Conservation (phyloP, 2,113 vertebrate genomes). For the Sarotherodon lohbergeri region DNA sequence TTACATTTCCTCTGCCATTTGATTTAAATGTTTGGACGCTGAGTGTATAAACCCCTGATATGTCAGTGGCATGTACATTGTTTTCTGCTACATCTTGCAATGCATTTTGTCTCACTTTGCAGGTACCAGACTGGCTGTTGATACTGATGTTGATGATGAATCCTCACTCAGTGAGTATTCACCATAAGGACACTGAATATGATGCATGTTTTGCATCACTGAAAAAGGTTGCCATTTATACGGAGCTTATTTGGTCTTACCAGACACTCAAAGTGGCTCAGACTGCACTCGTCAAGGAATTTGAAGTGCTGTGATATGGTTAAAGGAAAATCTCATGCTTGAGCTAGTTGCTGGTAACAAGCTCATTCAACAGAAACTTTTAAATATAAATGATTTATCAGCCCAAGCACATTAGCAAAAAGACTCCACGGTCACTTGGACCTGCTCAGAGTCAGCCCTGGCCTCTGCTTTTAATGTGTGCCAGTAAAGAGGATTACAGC, state of each 20-base stretch:
- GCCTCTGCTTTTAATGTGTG: neutral
- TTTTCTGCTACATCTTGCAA: neutral
- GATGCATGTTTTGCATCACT: fast-evolving
- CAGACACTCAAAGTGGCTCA: neutral
- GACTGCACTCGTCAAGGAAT: neutral
- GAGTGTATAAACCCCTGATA: neutral
- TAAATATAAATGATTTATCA: neutral
- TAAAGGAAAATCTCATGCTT: neutral
- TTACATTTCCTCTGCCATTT: neutral
- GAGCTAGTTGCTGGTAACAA: neutral
- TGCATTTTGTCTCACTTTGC: neutral
- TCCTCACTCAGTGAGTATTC: neutral
- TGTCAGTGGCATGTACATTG: fast-evolving
- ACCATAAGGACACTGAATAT: neutral
- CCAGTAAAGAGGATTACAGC: neutral
- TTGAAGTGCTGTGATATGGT: neutral
- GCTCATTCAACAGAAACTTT: neutral
- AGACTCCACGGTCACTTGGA: neutral
- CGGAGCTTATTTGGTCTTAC: neutral
- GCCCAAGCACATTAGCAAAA: neutral
- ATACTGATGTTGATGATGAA: neutral
- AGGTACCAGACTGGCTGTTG: fast-evolving
- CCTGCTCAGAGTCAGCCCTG: neutral
- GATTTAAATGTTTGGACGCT: neutral
- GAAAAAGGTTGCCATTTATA: neutral